A percentile compares a stretch with the other conserved stretches of the same genome.
These are phyloP conservation scores for Octonoba sinensis DNA, from an alignment of 2,888 invertebrate species.

Conservation along the genomic window DNA sequence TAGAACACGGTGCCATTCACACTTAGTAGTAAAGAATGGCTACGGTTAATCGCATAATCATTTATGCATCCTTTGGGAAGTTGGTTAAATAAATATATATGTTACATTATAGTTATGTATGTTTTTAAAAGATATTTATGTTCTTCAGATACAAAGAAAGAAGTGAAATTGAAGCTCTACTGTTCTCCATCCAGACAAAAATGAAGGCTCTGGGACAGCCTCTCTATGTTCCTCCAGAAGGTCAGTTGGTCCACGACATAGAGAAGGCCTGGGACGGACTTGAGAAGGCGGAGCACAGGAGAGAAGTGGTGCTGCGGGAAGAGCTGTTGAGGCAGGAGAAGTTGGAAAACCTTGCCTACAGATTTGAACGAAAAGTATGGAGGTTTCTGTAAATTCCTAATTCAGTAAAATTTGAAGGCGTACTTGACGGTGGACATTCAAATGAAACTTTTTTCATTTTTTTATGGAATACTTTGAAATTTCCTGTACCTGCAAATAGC, in stretches of 20 bases:
- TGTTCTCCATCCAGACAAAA: constrained; percentile 96
- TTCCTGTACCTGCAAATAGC: too few species aligned
- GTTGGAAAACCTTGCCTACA: constrained; percentile 93
- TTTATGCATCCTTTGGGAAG: too few species aligned
- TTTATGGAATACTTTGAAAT: too few species aligned
- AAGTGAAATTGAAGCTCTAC: constrained; percentile 95
- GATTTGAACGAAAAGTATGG: constrained; percentile 88
- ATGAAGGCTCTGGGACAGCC: constrained; percentile 94
- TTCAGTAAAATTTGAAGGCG: too few species aligned
- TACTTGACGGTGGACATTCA: too few species aligned
- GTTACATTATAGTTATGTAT: neutral
- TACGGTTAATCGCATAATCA: too few species aligned
- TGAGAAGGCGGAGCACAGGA: constrained; percentile 92
- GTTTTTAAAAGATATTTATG: neutral
- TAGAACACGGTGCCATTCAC: too few species aligned
- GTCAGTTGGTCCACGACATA: constrained; percentile 92
- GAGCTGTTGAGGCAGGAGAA: constrained; percentile 92
- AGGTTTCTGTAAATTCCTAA: too few species aligned
- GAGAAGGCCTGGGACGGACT: constrained; percentile 94
- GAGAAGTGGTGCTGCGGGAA: constrained; percentile 91
- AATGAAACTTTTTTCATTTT: too few species aligned
- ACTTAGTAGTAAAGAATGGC: too few species aligned
- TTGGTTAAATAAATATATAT: too few species aligned
- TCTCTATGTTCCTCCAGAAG: constrained; percentile 86
- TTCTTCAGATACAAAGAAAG: constrained; percentile 87